These are phyloP conservation scores for Procavia capensis DNA, from an alignment of 2,113 vertebrate species.

Conservation along the genomic window DNA sequence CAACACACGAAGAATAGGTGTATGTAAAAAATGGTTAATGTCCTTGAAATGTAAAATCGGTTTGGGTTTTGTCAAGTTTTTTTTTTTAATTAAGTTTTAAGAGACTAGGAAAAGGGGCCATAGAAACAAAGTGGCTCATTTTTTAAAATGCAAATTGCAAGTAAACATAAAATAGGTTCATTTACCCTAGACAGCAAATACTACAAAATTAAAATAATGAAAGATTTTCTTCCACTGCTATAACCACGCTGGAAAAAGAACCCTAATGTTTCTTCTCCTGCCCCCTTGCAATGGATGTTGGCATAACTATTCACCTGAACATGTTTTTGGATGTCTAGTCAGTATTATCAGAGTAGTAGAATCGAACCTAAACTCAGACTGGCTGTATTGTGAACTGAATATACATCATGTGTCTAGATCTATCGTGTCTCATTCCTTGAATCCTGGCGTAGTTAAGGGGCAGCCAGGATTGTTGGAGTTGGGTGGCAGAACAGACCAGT, in stretches of 20 bases:
- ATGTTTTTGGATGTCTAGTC: neutral
- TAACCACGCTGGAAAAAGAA: neutral
- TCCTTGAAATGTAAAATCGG: neutral
- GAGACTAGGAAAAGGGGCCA: neutral
- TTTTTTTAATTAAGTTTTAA: neutral
- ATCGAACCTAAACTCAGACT: neutral
- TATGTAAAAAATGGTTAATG: neutral
- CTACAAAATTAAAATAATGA: neutral
- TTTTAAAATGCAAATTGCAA: neutral
- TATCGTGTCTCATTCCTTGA: neutral
- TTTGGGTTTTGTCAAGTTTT: neutral
- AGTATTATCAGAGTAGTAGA: neutral
- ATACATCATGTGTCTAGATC: neutral
- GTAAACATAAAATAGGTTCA: neutral
- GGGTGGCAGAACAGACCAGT: neutral
- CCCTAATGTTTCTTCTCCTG: neutral
- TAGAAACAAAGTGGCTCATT: neutral
- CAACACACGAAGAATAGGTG: neutral
- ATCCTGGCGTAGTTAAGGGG: neutral
- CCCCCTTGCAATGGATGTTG: neutral
- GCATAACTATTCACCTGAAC: neutral
- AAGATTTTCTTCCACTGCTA: neutral
- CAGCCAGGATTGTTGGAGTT: neutral
- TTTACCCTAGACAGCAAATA: neutral
- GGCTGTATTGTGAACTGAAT: neutral